These are phyloP conservation scores for Dinomys branickii DNA, from an alignment of 2,113 vertebrate genomes.

Conservation along the genomic window DNA sequence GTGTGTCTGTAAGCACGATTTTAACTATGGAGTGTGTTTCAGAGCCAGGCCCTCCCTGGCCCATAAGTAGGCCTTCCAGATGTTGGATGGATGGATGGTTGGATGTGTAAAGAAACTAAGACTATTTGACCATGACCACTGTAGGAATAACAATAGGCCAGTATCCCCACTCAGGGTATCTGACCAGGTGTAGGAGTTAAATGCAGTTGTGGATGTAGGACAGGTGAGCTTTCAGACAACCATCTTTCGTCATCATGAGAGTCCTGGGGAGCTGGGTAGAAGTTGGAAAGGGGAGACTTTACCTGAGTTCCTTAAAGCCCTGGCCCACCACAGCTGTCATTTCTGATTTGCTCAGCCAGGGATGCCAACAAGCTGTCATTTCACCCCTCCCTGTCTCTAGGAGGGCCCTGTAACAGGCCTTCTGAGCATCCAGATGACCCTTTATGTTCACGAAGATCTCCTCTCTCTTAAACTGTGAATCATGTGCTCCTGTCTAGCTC, in stretches of 20 bases:
- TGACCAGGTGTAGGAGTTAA: background rate
- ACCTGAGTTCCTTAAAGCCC: background rate
- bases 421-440: background rate
- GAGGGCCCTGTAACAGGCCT: background rate
- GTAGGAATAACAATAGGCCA: slow-evolving; percentile 8
- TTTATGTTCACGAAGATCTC: background rate
- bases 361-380: background rate
- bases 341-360: slow-evolving; percentile 30
- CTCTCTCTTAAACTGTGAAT: slow-evolving; percentile 34
- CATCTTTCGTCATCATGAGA: slow-evolving; percentile 23
- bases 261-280: background rate
- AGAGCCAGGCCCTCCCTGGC: background rate
- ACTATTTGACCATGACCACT: slow-evolving; percentile 20
- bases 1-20: background rate
- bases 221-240: background rate
- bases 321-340: background rate
- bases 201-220: background rate
- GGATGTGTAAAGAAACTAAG: background rate
- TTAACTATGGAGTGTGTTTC: background rate
- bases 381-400: background rate
- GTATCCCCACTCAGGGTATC: background rate
- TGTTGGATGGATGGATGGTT: background rate
- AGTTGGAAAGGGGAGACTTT: background rate
- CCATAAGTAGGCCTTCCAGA: background rate
- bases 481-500: background rate